Conservation (phyloP, 2,888 invertebrate genomes). For the Stenchaetothrips biformis region DNA sequence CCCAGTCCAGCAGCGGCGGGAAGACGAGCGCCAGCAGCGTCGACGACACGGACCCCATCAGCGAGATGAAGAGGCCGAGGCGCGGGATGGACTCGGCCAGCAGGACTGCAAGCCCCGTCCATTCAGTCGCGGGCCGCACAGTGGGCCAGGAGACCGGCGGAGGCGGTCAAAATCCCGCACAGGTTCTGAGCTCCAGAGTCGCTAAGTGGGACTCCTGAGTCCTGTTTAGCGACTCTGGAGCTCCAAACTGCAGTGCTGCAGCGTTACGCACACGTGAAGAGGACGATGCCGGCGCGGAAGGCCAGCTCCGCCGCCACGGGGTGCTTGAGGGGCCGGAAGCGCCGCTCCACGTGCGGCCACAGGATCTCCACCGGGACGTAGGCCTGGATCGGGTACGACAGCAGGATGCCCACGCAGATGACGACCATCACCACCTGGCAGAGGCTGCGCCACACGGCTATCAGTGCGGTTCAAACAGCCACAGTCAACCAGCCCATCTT, state of each 20-base stretch:
- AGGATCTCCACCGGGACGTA: constrained; percentile 82
- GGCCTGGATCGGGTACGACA: constrained; percentile 90
- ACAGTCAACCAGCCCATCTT: too few species aligned
- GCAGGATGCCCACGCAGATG: constrained; percentile 78
- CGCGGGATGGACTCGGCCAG: constrained; percentile 83
- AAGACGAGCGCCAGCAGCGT: constrained; percentile 81
- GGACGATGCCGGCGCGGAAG: constrained; percentile 66
- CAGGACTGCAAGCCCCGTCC: too few species aligned
- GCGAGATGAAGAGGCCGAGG: constrained; percentile 78
- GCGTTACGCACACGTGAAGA: constrained; percentile 73
- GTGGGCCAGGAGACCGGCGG: too few species aligned
- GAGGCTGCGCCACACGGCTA: too few species aligned
- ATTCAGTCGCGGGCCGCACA: too few species aligned
- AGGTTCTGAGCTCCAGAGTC: too few species aligned
- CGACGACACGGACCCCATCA: constrained; percentile 87
- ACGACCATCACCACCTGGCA: constrained; percentile 77
- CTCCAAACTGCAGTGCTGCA: too few species aligned
- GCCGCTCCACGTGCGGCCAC: constrained; percentile 64
- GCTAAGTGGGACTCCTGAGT: too few species aligned
- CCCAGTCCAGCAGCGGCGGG: constrained; percentile 80
- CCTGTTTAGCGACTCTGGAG: too few species aligned
- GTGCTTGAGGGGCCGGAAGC: constrained; percentile 53
- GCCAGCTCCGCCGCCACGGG: constrained; percentile 61
- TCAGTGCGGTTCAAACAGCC: too few species aligned
- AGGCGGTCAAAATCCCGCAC: too few species aligned